Evolutionary conservation across 2,113 vertebrate genomes (phyloP).

Genomic region (Poicephalus meyeri): DNA sequence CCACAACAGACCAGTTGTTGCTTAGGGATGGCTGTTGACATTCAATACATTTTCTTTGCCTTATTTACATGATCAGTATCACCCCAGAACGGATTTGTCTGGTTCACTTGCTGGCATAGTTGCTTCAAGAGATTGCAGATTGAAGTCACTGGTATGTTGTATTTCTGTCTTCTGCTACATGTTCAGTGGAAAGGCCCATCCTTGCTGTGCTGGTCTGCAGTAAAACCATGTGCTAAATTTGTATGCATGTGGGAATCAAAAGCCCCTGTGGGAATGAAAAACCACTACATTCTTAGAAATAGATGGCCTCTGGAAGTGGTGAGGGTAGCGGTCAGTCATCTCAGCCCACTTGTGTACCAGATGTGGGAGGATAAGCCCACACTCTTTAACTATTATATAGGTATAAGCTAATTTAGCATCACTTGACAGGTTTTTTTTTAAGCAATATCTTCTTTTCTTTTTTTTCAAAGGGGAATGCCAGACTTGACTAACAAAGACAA

Average conservation of each 20-base stretch:
- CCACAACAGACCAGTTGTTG: neutral
- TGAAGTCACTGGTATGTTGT: neutral
- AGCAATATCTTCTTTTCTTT: neutral
- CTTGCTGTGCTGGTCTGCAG: neutral
- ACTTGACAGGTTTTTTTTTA: slow-evolving; percentile 1
- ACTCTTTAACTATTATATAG: neutral
- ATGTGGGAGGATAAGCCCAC: neutral
- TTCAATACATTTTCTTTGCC: neutral
- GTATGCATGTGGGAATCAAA: neutral
- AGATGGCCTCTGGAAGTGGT: neutral
- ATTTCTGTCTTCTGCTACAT: neutral
- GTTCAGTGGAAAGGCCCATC: neutral
- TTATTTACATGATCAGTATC: neutral
- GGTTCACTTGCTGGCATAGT: neutral
- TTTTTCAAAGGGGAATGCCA: slow-evolving; percentile 62
- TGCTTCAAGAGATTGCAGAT: neutral
- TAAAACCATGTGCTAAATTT: neutral
- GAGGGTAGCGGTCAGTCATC: neutral
- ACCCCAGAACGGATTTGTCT: neutral
- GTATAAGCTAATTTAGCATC: neutral
- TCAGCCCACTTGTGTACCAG: neutral
- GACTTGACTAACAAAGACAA: slow-evolving; percentile 71
- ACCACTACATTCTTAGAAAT: slow-evolving; percentile 23
- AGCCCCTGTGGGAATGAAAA: neutral
- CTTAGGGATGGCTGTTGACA: neutral